These are phyloP conservation scores for Stercorarius parasiticus DNA, from an alignment of 2,113 vertebrate genomes.

Conservation along the genomic window DNA sequence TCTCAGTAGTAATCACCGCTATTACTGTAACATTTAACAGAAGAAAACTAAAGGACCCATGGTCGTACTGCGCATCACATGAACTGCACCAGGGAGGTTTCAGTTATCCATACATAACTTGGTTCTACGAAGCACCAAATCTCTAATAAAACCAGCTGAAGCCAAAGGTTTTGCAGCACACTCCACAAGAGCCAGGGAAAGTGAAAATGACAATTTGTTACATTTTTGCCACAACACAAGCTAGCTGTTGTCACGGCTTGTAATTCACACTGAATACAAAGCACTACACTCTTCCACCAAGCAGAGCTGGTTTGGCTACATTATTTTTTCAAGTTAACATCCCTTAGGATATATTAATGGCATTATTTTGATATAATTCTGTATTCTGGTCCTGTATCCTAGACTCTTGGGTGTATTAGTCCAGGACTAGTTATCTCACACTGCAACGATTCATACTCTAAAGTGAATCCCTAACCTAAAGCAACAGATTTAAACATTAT, in stretches of 20 bases:
- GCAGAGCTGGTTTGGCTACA: background rate
- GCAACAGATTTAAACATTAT: background rate
- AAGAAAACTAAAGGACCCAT: background rate
- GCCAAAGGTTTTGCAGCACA: background rate
- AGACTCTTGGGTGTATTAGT: background rate
- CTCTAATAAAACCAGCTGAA: background rate
- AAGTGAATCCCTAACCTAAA: background rate
- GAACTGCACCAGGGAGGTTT: background rate
- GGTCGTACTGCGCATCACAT: fast-evolving
- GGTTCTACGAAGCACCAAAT: background rate
- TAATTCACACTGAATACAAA: background rate
- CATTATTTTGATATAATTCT: background rate
- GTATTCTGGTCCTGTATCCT: background rate
- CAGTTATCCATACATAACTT: background rate
- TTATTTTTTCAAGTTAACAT: background rate
- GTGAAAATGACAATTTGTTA: background rate
- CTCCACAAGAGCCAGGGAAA: background rate
- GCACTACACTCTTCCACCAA: background rate
- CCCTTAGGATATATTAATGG: background rate
- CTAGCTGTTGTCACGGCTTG: background rate
- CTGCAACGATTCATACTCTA: background rate
- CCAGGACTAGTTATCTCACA: background rate
- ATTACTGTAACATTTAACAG: background rate
- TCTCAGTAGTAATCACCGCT: background rate
- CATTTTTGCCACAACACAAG: background rate